Percentiles rank a stretch among this genome's conserved stretches.
Conservation (phyloP, 2,113 vertebrate species). For the Hemichromis elongatus region DNA sequence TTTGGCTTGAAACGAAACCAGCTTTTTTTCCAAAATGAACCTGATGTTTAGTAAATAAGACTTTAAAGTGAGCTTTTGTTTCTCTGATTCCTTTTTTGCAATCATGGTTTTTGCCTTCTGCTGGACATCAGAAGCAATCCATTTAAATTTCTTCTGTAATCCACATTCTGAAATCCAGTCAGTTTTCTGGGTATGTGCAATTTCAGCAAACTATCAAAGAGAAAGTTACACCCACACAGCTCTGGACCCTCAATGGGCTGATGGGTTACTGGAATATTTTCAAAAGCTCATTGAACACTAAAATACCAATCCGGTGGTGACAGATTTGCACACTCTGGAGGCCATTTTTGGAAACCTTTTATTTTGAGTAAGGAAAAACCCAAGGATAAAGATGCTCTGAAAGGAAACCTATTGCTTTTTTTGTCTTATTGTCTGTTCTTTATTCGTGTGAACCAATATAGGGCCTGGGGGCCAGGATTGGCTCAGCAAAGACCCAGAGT, state of each 20-base stretch:
- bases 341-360: neutral
- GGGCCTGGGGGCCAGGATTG: too few relatives aligned
- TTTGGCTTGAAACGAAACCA: neutral
- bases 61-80: neutral
- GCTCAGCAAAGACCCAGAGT: too few relatives aligned
- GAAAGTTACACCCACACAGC: neutral
- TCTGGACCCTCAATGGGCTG: neutral
- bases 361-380: neutral
- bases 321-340: neutral
- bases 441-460: neutral
- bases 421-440: neutral
- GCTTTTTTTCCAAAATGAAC: neutral
- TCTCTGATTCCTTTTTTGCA: neutral
- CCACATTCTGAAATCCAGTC: neutral
- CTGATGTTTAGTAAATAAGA: neutral
- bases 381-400: neutral
- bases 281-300: neutral
- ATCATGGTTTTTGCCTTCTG: neutral
- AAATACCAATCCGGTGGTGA: neutral
- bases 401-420: neutral
- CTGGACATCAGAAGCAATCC: neutral
- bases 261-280: neutral
- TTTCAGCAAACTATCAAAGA: neutral
- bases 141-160: neutral
- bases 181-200: neutral